Evolutionary conservation across 2,113 vertebrate species (phyloP), one percentile per base, ranked within the genome.

Genomic region (Vulpes lagopus): DNA sequence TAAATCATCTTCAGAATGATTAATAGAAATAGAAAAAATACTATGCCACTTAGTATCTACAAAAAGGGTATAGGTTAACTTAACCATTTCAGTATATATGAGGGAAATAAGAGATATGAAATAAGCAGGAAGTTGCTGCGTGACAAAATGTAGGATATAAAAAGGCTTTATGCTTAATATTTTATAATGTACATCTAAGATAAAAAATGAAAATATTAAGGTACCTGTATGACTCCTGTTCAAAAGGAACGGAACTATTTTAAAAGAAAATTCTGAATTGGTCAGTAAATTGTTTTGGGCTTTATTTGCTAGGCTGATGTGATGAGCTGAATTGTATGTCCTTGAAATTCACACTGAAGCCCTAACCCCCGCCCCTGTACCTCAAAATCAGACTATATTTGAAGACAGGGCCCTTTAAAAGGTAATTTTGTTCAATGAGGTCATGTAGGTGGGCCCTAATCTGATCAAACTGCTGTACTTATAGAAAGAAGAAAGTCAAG

Each of bases 181-280:
- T 89, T 81, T 71, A 91, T 38, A 38, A 25, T 53, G 11, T 23
- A 82, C 2, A 82, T 20, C 60, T 78, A 89, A 0, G 3, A 83
- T 90, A 92, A 91, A 83, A n/a, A 96, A 95, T 78, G 51, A 92
- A 81, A 14, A 86, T n/a, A 85, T 11, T 38, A 65, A 81, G 73
- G 23, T 85, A 64, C 9, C 2, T 65, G 16, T 15, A 57, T 74
- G 79, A 85, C 55, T 73, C n/a, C 22, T 51, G 1, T 71, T 11
- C 62, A 67, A 62, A 89, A 87, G 93, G 20, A 97, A 94, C 0
- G 89, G 4, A 86, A 91, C 2, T 30, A 87, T 92, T 92, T 90
- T 67, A 65, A 92, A 95, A 96, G 64, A 81, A 81, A 97, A 90
- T 69, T 87, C 67, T 76, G 30, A 93, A 96, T n/a, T 8, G 30